Evolutionary conservation across 1,140 invertebrate genomes (phyloP).

Genomic region (Pseudomyrmex dendroicus): DNA sequence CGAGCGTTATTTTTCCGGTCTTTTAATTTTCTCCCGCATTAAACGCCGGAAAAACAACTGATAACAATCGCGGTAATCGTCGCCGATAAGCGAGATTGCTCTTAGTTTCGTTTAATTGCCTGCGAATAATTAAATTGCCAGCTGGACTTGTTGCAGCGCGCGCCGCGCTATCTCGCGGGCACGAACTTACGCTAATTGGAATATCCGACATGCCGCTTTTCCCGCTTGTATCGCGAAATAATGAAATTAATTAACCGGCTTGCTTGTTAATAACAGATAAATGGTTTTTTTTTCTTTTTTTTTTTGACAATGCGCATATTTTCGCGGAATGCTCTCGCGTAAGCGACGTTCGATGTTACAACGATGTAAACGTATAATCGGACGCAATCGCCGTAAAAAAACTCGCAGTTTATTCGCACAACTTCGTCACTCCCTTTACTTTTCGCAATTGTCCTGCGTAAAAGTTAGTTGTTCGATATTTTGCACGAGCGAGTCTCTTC

Average conservation of each 20-base stretch:
- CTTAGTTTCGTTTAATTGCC: constrained; percentile 40
- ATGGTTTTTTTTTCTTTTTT: too few relatives aligned
- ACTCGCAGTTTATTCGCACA: neutral
- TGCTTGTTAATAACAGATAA: neutral
- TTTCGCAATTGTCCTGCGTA: too few relatives aligned
- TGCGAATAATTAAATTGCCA: constrained; percentile 15
- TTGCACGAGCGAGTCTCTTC: neutral
- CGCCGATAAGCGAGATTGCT: constrained; percentile 8
- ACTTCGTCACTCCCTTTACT: neutral
- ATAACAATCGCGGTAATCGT: neutral
- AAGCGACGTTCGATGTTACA: constrained; percentile 2
- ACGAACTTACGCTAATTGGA: constrained; percentile 32
- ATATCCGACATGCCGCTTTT: constrained; percentile 7
- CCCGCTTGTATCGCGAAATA: neutral
- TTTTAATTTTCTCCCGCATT: neutral
- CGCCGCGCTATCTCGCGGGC: neutral
- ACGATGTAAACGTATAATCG: neutral
- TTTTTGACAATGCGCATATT: constrained; percentile 9
- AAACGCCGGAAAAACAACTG: constrained; percentile 20
- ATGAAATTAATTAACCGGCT: constrained; percentile 31
- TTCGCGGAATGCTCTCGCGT: neutral
- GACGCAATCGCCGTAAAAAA: neutral
- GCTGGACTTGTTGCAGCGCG: constrained; percentile 4
- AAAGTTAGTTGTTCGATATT: neutral
- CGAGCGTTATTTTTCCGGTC: neutral